Evolutionary conservation across 2,888 invertebrate species (phyloP), one percentile per base, ranked within the genome.

Genomic region (Lepeophtheirus nordmannii): DNA sequence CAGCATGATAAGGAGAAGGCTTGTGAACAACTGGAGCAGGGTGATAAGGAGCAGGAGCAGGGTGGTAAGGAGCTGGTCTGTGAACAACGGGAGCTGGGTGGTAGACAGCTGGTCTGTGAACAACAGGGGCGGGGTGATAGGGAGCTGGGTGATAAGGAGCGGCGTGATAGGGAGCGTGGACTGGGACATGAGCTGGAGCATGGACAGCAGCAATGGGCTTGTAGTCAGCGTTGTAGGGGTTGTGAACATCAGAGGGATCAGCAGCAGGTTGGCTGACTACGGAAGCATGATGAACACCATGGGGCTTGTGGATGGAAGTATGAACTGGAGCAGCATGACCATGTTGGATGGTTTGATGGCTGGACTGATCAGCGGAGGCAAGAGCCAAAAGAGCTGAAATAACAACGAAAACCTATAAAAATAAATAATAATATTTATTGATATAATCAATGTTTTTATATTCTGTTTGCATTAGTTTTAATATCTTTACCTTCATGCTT

Each of bases 221-320:
- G n/a, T 62, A 20, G 20, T 62, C 62, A 23, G 30, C 39, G 40
- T 39, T 38, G 38, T 30, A 17, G 17, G 22, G 60, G 60, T 20
- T 30, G 62, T 62, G 30, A 40, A 62, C 62, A 12, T 62, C 62
- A 62, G 38, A 39, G 38, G 62, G 62, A 20, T 37, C 20, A 41
- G 62, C 62, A 39, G 62, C 38, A 17, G 62, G 62, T 23, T 62
- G 62, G 23, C 39, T 40, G 38, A 62, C 62, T 11, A 62, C 62
- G 17, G 30, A 40, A 40, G 38, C 62, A 41, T 62, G 62, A 41
- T 38, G 39, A 40, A 30, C 40, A 20, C 62, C 62, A 62, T 62
- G 62, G 17, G 62, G 40, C 20, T 17, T 62, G 62, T 37, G 40
- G 62, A 62, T 62, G 40, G 62, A 37, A n/a, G 62, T 39, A 39